Conservation (phyloP, 2,113 vertebrate species). For the Apus apus region DNA sequence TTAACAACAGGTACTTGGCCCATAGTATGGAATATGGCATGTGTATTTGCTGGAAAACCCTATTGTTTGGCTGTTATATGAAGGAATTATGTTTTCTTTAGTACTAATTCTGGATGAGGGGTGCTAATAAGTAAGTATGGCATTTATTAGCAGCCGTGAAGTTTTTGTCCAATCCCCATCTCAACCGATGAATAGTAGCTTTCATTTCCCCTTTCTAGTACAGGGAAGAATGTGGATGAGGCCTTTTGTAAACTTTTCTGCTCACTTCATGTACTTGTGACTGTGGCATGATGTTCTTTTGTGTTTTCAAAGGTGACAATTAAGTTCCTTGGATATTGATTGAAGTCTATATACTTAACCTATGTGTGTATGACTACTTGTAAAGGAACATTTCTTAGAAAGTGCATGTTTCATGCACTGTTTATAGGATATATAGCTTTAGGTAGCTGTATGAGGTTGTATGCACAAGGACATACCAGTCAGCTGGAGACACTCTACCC, state of each 20-base stretch:
- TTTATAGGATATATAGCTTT: not conserved
- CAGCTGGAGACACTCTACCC: not conserved
- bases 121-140: not conserved
- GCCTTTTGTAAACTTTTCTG: not conserved
- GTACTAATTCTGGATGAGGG: not conserved
- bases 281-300: not conserved
- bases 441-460: not conserved
- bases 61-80: not conserved
- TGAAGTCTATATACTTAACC: not conserved
- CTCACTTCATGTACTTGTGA: not conserved
- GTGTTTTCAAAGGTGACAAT: not conserved
- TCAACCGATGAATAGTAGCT: not conserved
- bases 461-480: not conserved
- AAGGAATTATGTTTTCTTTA: not conserved
- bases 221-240: not conserved
- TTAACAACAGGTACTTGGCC: not conserved
- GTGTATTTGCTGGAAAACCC: not conserved
- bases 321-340: not conserved
- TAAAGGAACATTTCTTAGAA: not conserved
- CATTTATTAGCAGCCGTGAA: not conserved
- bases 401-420: not conserved
- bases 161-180: not conserved
- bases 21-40: not conserved
- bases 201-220: not conserved
- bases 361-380: not conserved